Evolutionary conservation across 2,888 invertebrate species (phyloP).

Genomic region (Pristionchus fissidentatus): DNA sequence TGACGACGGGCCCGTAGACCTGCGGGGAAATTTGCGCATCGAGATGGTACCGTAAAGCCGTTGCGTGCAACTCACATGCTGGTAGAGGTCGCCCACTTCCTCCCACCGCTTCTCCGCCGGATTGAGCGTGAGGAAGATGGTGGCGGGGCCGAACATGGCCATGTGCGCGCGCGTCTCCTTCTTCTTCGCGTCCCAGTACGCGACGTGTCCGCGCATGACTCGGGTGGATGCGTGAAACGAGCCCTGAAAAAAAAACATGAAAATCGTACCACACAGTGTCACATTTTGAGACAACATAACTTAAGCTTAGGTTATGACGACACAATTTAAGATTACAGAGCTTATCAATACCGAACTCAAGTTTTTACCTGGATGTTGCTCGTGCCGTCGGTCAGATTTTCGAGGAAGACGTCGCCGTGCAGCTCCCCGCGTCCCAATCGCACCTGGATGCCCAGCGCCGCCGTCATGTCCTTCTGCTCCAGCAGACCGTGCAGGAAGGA

Average conservation of each 20-base stretch:
- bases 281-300: background rate
- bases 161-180: background rate
- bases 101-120: slow-evolving; percentile 48
- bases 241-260: background rate
- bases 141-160: slow-evolving; percentile 44
- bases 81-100: slow-evolving; percentile 38
- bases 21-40: background rate
- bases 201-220: background rate
- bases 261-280: no score
- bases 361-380: background rate
- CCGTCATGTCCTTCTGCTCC: background rate
- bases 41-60: no score
- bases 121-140: slow-evolving; percentile 49
- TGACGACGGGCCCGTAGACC: background rate
- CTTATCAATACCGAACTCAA: background rate
- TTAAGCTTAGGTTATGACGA: background rate
- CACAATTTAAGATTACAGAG: background rate
- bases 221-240: background rate
- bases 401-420: background rate
- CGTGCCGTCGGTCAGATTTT: background rate
- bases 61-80: background rate
- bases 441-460: background rate
- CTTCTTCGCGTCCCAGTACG: slow-evolving; percentile 25
- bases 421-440: background rate
- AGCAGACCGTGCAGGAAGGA: slow-evolving; percentile 18